These are phyloP conservation scores for Gorsachius magnificus DNA, from an alignment of 2,797 vertebrate species.

Conservation along the genomic window DNA sequence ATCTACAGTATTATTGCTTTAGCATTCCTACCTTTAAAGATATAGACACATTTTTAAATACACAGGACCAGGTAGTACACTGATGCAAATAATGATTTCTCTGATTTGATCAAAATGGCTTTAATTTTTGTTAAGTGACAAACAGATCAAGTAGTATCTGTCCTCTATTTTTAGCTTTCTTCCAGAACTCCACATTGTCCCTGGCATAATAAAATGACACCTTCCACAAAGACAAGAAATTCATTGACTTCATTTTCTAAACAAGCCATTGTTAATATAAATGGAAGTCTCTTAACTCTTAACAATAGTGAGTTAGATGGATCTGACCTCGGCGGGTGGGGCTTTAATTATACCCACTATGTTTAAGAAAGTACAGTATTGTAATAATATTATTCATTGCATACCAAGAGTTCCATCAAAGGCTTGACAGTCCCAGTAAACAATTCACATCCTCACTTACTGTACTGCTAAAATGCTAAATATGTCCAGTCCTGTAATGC, in stretches of 20 bases:
- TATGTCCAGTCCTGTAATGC: slow-evolving; percentile 19
- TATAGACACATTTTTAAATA: not conserved
- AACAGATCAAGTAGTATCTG: not conserved
- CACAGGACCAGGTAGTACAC: not conserved
- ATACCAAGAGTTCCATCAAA: slow-evolving; percentile 61
- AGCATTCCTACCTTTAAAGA: not conserved
- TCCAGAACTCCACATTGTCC: not conserved
- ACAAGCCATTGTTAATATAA: slow-evolving; percentile 51
- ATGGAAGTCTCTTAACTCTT: slow-evolving; percentile 19
- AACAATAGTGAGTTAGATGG: slow-evolving; percentile 47
- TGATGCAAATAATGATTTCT: not conserved
- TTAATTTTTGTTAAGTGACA: not conserved
- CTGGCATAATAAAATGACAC: slow-evolving; percentile 7
- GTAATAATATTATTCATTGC: slow-evolving; percentile 56
- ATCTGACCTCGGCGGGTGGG: slow-evolving; percentile 46
- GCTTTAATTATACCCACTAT: not conserved
- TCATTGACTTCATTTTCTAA: slow-evolving; percentile 41
- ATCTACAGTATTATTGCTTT: not conserved
- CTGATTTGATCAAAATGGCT: not conserved
- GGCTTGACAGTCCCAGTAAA: slow-evolving; percentile 54
- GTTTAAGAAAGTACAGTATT: slow-evolving; percentile 55
- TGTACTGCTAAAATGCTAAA: slow-evolving; percentile 1
- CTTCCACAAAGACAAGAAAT: slow-evolving; percentile 45
- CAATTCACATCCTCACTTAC: slow-evolving; percentile 52
- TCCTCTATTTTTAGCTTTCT: slow-evolving; percentile 6